Conservation (phyloP, 1,140 invertebrate genomes). For the Nylanderia fulva region DNA sequence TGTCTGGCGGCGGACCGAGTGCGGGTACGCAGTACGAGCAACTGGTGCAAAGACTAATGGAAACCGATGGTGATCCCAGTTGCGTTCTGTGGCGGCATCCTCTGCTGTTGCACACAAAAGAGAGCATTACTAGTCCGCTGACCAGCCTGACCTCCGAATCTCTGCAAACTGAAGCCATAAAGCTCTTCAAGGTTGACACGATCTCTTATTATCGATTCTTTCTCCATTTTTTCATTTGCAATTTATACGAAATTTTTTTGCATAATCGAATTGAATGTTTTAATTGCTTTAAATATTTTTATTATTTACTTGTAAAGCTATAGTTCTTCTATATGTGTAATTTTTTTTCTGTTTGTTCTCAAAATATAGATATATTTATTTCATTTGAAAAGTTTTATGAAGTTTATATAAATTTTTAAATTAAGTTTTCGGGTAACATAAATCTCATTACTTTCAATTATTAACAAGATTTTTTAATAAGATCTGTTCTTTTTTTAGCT, state of each 20-base stretch:
- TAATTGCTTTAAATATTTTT: slow-evolving; percentile 26
- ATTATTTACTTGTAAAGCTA: not conserved
- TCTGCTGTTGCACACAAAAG: slow-evolving; percentile 95
- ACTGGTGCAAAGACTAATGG: slow-evolving; percentile 97
- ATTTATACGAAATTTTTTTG: not conserved
- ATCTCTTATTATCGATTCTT: not conserved
- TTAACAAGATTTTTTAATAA: slow-evolving; percentile 6
- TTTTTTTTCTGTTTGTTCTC: not conserved
- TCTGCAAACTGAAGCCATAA: slow-evolving; percentile 95
- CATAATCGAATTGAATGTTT: not conserved
- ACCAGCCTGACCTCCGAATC: slow-evolving; percentile 94
- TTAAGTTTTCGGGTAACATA: not conserved
- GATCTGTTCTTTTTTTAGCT: slow-evolving; percentile 14
- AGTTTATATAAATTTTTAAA: not conserved
- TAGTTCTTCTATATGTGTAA: not conserved
- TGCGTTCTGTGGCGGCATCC: slow-evolving; percentile 98
- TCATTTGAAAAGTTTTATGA: slow-evolving; percentile 3
- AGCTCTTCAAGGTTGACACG: slow-evolving; percentile 94
- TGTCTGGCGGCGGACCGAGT: slow-evolving; percentile 95
- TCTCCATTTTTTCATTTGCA: not conserved
- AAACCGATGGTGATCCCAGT: slow-evolving; percentile 97
- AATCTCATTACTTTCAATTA: not conserved
- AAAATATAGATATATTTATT: not conserved
- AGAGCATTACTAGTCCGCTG: slow-evolving; percentile 93
- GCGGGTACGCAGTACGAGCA: slow-evolving; percentile 98